Percentiles rank a stretch among this genome's conserved stretches.
phyloP scores from a whole-genome alignment of 1,140 invertebrate species.

The Drosophila nigromelanica region DNA sequence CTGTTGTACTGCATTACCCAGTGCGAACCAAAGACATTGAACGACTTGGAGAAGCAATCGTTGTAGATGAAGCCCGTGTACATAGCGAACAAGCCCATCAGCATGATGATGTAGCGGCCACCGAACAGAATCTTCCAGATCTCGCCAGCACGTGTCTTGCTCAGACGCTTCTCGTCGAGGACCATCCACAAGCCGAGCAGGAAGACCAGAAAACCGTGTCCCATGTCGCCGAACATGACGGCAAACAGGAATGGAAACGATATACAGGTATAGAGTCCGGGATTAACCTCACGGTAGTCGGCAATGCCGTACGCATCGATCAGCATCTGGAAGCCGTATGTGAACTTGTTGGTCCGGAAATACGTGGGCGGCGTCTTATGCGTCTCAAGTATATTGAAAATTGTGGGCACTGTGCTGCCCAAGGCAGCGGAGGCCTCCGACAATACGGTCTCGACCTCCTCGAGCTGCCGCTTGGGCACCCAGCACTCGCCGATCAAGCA shows the following conservation, averaged over 20 bases:
- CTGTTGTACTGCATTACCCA: slow-evolving; percentile 89
- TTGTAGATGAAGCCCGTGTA: slow-evolving; percentile 99
- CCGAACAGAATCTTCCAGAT: slow-evolving; percentile 99
- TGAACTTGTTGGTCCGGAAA: slow-evolving; percentile 92
- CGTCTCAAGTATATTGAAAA: slow-evolving; percentile 92
- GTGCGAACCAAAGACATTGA: slow-evolving; percentile 95
- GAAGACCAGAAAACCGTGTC: slow-evolving; percentile 89
- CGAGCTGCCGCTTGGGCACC: slow-evolving; percentile 94
- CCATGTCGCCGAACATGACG: slow-evolving; percentile 91
- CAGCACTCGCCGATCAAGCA: slow-evolving; percentile 98
- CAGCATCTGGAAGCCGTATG: slow-evolving; percentile 91
- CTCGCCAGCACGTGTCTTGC: slow-evolving; percentile 89
- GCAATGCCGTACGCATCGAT: slow-evolving; percentile 94
- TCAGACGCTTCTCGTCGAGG: slow-evolving; percentile 88
- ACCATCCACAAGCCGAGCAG: slow-evolving; percentile 87
- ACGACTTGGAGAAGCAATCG: slow-evolving; percentile 97
- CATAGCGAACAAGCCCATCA: slow-evolving; percentile 98
- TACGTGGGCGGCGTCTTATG: slow-evolving; percentile 91
- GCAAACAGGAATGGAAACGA: slow-evolving; percentile 91
- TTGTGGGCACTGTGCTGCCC: slow-evolving; percentile 95
- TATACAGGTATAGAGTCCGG: slow-evolving; percentile 89
- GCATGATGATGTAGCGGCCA: slow-evolving; percentile 97
- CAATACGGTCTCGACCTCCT: slow-evolving; percentile 94
- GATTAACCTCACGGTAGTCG: slow-evolving; percentile 90
- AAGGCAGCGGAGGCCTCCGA: slow-evolving; percentile 94